These are phyloP conservation scores for Molossus molossus DNA, from an alignment of 2,797 vertebrate genomes.

Conservation along the genomic window DNA sequence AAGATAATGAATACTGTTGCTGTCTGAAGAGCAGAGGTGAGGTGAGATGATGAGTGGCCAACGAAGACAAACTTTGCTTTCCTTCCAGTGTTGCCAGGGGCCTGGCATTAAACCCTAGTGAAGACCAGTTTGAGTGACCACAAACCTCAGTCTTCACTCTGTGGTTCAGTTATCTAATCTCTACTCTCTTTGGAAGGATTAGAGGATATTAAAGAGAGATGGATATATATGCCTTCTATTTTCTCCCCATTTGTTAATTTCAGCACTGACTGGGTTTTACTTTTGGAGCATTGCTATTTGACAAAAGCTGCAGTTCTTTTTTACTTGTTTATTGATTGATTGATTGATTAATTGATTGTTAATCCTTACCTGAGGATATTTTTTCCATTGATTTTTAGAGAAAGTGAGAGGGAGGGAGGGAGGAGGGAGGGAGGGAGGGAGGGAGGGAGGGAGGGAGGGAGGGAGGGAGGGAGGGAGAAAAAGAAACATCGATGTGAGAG, in stretches of 20 bases:
- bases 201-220: neutral
- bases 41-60: neutral
- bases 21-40: neutral
- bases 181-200: neutral
- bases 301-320: neutral
- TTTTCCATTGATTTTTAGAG: too few species aligned
- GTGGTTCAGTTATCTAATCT: neutral
- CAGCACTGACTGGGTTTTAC: neutral
- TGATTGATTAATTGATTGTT: too few species aligned
- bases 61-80: neutral
- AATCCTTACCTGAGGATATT: too few species aligned
- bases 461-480: too few species aligned
- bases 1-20: neutral
- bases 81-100: neutral
- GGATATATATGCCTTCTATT: neutral
- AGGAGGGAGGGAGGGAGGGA: too few species aligned
- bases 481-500: too few species aligned
- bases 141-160: neutral
- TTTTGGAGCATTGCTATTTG: slow-evolving; percentile 5
- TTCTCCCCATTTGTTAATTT: neutral
- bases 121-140: slow-evolving; percentile 28
- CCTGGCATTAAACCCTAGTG: neutral
- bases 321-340: too few species aligned
- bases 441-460: too few species aligned
- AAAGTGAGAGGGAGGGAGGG: too few species aligned